Percentiles rank a stretch among this genome's conserved stretches.
These are phyloP conservation scores for Todus mexicanus DNA, from an alignment of 2,797 vertebrate species.

Conservation along the genomic window DNA sequence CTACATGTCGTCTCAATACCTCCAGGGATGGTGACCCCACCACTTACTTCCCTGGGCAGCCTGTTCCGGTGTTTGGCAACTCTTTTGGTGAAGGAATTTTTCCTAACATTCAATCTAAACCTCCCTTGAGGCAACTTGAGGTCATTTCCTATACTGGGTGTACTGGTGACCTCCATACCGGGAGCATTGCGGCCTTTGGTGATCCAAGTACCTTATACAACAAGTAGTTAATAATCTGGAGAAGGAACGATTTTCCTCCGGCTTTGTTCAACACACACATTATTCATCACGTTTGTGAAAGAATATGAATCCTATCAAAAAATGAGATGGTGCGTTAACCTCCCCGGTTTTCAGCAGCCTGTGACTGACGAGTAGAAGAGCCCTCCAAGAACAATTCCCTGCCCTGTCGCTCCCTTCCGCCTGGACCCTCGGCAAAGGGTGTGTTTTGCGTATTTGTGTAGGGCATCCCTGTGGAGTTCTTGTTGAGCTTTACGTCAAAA, in stretches of 20 bases:
- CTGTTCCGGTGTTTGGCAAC: neutral
- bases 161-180: neutral
- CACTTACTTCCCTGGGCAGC: neutral
- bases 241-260: neutral
- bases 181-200: neutral
- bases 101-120: neutral
- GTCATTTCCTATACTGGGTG: neutral
- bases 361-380: neutral
- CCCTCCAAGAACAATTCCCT: neutral
- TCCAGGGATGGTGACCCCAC: neutral
- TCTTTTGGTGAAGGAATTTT: neutral
- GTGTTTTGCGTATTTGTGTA: neutral
- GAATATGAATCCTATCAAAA: constrained; percentile 5
- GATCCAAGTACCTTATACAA: neutral
- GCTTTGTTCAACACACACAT: neutral
- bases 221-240: neutral
- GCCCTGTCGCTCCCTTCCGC: neutral
- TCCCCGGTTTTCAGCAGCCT: neutral
- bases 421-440: neutral
- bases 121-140: neutral
- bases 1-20: neutral
- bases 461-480: neutral
- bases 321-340: neutral
- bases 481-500: neutral
- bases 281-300: constrained; percentile 14